Evolutionary conservation across 2,113 vertebrate species (phyloP).

Genomic region (Ranitomeya variabilis): DNA sequence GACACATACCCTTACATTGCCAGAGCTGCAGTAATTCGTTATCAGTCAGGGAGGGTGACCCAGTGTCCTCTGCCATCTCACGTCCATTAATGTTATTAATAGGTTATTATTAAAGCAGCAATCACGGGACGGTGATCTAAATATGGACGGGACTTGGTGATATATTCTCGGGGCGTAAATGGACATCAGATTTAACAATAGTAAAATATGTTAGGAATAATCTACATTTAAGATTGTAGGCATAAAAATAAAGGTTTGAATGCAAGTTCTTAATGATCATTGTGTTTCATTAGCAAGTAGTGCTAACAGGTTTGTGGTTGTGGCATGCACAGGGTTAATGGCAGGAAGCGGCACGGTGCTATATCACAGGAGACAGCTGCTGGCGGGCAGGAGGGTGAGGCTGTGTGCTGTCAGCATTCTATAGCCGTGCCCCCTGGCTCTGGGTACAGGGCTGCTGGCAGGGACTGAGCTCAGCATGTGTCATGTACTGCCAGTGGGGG

Average conservation of each 20-base stretch:
- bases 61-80: background rate
- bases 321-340: constrained; percentile 15
- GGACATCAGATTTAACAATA: too few species aligned
- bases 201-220: background rate
- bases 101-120: background rate
- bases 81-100: background rate
- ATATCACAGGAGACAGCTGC: constrained; percentile 30
- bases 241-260: background rate
- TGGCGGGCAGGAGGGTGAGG: constrained; percentile 27
- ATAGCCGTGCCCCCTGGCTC: background rate
- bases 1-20: background rate
- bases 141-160: background rate
- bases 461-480: background rate
- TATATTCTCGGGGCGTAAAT: too few species aligned
- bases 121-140: background rate
- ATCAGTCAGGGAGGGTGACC: background rate
- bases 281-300: background rate
- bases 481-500: background rate
- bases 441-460: background rate
- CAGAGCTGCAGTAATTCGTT: background rate
- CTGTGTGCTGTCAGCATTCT: background rate
- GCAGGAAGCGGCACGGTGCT: background rate
- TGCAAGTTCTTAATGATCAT: background rate
- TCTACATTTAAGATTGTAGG: background rate
- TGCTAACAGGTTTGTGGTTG: background rate